These are phyloP conservation scores for Drosophila kikkawai DNA, from an alignment of 1,140 invertebrate genomes.

Conservation along the genomic window DNA sequence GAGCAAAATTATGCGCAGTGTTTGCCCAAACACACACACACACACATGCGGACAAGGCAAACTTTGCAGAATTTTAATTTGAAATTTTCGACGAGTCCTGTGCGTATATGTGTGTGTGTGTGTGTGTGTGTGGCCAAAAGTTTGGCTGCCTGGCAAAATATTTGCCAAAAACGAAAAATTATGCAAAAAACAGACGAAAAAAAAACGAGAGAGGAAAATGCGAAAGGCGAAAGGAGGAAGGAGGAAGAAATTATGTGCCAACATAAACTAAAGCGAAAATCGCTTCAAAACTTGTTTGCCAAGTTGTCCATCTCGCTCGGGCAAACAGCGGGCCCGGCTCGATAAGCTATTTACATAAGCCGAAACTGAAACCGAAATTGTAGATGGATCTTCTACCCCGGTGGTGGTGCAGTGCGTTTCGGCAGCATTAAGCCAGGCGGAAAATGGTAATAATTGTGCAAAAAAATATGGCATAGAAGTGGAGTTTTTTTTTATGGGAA, in stretches of 20 bases:
- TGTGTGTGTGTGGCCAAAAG: slow-evolving; percentile 49
- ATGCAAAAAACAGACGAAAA: slow-evolving; percentile 40
- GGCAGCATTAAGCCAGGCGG: neutral
- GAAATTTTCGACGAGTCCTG: slow-evolving; percentile 68
- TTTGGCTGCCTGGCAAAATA: slow-evolving; percentile 69
- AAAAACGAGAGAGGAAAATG: neutral
- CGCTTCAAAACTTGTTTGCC: slow-evolving; percentile 80
- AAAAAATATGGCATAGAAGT: neutral
- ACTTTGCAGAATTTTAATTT: slow-evolving; percentile 80
- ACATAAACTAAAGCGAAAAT: slow-evolving; percentile 76
- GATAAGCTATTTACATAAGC: slow-evolving; percentile 78
- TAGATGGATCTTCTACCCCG: slow-evolving; percentile 37
- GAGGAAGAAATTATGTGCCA: slow-evolving; percentile 66
- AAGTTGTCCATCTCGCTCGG: slow-evolving; percentile 41
- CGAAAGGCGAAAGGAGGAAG: neutral
- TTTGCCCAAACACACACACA: slow-evolving; percentile 69
- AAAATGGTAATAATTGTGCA: slow-evolving; percentile 14
- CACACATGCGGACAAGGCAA: slow-evolving; percentile 49
- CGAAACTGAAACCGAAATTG: slow-evolving; percentile 50
- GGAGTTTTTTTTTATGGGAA: too few species aligned
- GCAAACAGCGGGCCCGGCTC: slow-evolving; percentile 7
- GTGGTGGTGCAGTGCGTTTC: slow-evolving; percentile 7
- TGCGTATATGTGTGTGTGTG: slow-evolving; percentile 22
- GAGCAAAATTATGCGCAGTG: slow-evolving; percentile 81
- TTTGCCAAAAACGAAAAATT: slow-evolving; percentile 68